Conservation (phyloP, 2,797 vertebrate genomes). For the Chiloscyllium punctatum region DNA sequence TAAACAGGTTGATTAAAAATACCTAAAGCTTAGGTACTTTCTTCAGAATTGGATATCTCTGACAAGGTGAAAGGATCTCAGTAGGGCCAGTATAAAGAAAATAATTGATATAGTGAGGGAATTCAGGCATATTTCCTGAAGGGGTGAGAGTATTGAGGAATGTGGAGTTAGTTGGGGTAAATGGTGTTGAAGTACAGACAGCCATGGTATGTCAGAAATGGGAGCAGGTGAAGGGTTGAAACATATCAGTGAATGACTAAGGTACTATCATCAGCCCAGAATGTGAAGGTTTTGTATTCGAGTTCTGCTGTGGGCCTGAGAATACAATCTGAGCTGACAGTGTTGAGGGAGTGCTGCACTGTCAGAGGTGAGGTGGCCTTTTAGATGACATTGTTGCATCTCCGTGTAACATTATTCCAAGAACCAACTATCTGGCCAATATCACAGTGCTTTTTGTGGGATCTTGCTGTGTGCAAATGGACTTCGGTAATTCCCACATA, state of each 20-base stretch:
- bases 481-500: neutral
- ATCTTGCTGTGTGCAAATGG: neutral
- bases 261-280: neutral
- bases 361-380: neutral
- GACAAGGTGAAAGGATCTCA: neutral
- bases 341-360: neutral
- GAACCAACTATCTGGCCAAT: neutral
- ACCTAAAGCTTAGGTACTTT: neutral
- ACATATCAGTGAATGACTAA: neutral
- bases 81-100: neutral
- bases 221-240: neutral
- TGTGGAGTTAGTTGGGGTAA: neutral
- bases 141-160: neutral
- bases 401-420: neutral
- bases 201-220: neutral
- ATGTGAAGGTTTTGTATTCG: neutral
- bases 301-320: neutral
- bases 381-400: neutral
- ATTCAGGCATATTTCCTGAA: neutral
- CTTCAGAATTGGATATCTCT: neutral
- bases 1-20: neutral
- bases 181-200: neutral
- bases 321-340: neutral
- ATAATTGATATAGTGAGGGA: neutral
- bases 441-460: neutral